Percentiles rank a stretch among this genome's conserved stretches.
These are phyloP conservation scores for Leptodactylus fallax DNA, from an alignment of 2,797 vertebrate species.

Conservation along the genomic window DNA sequence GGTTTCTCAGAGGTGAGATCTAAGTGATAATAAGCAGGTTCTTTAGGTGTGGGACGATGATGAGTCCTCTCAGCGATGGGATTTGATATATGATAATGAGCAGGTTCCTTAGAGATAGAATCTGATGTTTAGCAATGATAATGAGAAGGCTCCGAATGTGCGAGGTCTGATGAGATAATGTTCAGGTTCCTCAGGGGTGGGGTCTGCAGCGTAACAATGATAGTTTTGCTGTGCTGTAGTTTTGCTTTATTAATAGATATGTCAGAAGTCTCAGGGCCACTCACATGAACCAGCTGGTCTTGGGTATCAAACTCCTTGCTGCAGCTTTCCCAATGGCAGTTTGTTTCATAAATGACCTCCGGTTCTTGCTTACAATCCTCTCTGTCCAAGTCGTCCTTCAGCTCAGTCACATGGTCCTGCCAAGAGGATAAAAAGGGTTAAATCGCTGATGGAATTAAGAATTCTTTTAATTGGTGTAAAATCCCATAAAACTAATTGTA, in stretches of 20 bases:
- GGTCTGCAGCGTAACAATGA: no score
- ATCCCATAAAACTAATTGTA: no score
- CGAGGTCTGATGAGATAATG: no score
- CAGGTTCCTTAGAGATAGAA: not conserved
- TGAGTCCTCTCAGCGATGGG: no score
- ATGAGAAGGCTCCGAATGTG: no score
- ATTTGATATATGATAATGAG: not conserved
- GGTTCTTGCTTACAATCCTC: constrained; percentile 97
- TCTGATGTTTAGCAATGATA: no score
- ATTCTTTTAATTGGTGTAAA: not conserved
- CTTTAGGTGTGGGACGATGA: no score
- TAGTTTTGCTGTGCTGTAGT: no score
- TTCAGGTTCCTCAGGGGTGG: no score
- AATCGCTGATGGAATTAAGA: not conserved
- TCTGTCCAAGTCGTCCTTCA: constrained; percentile 95
- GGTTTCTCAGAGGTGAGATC: no score
- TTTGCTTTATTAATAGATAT: no score
- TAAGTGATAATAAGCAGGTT: no score
- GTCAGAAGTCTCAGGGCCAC: constrained; percentile 63
- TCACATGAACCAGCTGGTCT: constrained; percentile 97
- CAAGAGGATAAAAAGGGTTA: not conserved
- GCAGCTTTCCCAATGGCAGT: constrained; percentile 97
- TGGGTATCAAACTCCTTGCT: constrained; percentile 94
- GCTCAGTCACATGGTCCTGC: constrained; percentile 89
- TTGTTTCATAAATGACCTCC: constrained; percentile 94